Percentiles rank a stretch among this genome's conserved stretches.
Conservation (phyloP, 2,797 vertebrate genomes). For the Astyanax mexicanus region DNA sequence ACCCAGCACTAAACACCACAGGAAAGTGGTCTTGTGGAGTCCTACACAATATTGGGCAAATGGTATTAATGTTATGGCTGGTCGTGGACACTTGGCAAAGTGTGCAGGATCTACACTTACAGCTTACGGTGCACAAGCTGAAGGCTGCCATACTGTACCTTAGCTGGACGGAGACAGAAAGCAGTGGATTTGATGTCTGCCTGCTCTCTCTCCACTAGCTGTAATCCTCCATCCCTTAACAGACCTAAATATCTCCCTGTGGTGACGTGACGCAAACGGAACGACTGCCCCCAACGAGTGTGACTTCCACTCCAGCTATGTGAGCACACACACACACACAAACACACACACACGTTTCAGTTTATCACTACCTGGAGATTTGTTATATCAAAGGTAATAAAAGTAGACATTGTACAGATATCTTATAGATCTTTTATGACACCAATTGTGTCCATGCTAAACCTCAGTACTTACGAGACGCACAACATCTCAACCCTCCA, state of each 20-base stretch:
- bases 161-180: constrained; percentile 91
- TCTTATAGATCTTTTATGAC: no score
- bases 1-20: no score
- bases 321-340: constrained; percentile 32
- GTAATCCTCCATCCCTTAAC: constrained; percentile 85
- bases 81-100: no score
- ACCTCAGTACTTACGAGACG: constrained; percentile 93
- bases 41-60: no score
- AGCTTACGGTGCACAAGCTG: not conserved
- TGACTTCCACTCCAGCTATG: constrained; percentile 94
- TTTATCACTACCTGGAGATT: not conserved
- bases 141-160: no score
- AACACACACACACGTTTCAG: no score
- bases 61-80: no score
- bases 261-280: constrained; percentile 90
- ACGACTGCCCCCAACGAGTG: constrained; percentile 90
- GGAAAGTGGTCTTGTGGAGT: no score
- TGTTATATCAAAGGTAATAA: not conserved
- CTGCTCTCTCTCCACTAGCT: constrained; percentile 87
- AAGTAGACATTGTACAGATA: not conserved
- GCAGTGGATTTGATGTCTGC: constrained; percentile 89
- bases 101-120: no score
- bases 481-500: constrained; percentile 93
- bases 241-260: constrained; percentile 92
- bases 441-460: no score